Percentiles rank a stretch among this genome's conserved stretches.
Conservation (phyloP, 1,140 invertebrate species). For the Tetramorium simillimum region DNA sequence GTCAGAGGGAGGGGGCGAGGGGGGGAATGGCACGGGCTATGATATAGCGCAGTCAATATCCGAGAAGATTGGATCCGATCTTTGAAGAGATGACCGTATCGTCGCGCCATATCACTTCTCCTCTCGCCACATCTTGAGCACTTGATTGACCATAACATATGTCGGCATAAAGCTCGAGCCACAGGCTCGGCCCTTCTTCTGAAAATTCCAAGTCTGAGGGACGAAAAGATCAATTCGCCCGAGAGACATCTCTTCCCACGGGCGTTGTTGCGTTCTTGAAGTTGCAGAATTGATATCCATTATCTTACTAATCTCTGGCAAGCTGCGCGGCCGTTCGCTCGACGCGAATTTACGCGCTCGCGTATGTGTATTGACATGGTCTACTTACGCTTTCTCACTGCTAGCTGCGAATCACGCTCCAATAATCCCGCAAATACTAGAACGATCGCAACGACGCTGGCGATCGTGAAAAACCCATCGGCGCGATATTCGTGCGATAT, state of each 20-base stretch:
- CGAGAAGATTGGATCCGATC: slow-evolving; percentile 75
- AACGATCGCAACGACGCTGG: background rate
- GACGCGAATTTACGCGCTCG: background rate
- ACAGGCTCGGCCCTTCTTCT: background rate
- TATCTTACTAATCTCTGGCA: background rate
- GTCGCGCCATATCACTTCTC: background rate
- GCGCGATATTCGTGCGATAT: background rate
- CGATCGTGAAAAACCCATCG: background rate
- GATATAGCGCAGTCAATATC: slow-evolving; percentile 72
- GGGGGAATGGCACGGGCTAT: slow-evolving; percentile 50
- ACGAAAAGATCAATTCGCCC: background rate
- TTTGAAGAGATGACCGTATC: slow-evolving; percentile 64
- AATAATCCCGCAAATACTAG: slow-evolving; percentile 26
- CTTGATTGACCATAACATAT: slow-evolving; percentile 17
- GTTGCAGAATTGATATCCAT: background rate
- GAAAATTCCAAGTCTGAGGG: background rate
- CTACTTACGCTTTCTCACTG: slow-evolving; percentile 20
- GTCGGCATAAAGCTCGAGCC: background rate
- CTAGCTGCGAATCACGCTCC: slow-evolving; percentile 22
- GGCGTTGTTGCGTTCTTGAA: background rate
- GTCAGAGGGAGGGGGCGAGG: slow-evolving; percentile 30
- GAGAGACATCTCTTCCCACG: background rate
- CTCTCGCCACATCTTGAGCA: slow-evolving; percentile 14
- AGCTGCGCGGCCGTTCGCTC: background rate
- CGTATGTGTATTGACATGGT: background rate